Percentiles rank a stretch among this genome's conserved stretches.
Conservation (phyloP, 2,113 vertebrate genomes). For the Atrichornis clamosus region DNA sequence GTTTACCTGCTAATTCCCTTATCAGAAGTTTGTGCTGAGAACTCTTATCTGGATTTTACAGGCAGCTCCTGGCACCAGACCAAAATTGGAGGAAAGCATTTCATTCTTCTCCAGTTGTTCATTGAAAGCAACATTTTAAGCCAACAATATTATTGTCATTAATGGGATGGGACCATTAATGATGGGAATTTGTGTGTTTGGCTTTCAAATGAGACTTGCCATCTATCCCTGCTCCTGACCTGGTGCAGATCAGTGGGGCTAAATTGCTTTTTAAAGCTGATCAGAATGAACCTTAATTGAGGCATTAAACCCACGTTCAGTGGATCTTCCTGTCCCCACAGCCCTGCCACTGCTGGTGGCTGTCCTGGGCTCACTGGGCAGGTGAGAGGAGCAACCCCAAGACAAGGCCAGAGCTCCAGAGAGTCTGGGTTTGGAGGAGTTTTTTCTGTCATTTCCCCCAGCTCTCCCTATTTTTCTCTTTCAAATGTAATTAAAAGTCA, state of each 20-base stretch:
- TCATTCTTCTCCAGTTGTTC: slow-evolving; percentile 22
- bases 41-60: slow-evolving; percentile 68
- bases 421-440: background rate
- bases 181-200: slow-evolving; percentile 16
- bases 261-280: slow-evolving; percentile 50
- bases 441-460: background rate
- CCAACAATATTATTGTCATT: slow-evolving; percentile 24
- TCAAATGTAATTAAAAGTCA: slow-evolving; percentile 11
- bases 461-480: background rate
- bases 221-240: slow-evolving; percentile 36
- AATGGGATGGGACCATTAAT: slow-evolving; percentile 58
- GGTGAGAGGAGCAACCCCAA: background rate
- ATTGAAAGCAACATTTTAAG: background rate
- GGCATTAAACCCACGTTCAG: slow-evolving; percentile 19
- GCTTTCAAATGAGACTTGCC: slow-evolving; percentile 38
- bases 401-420: background rate
- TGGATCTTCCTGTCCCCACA: slow-evolving; percentile 4
- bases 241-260: slow-evolving; percentile 25
- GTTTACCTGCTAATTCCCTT: slow-evolving; percentile 61
- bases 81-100: slow-evolving; percentile 8
- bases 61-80: slow-evolving; percentile 53
- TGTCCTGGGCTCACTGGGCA: background rate
- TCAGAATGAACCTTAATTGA: slow-evolving; percentile 63
- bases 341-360: background rate
- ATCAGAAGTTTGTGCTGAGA: slow-evolving; percentile 32